Conservation (phyloP, 1,140 invertebrate species). For the Cyphomyrmex costatus region DNA sequence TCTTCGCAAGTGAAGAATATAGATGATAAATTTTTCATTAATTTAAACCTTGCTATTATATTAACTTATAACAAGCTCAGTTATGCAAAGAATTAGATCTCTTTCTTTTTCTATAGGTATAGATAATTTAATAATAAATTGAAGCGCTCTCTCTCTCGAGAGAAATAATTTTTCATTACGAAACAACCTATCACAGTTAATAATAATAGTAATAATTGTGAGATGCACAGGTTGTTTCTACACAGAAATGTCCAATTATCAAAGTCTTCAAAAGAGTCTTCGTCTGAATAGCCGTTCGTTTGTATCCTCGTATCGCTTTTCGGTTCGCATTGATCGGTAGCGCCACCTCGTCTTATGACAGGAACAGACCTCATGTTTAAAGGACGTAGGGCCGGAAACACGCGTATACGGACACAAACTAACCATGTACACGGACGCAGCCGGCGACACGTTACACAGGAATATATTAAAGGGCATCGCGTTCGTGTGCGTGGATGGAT, state of each 20-base stretch:
- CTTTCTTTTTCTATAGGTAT: background rate
- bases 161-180: background rate
- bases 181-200: background rate
- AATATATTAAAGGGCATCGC: slow-evolving; percentile 55
- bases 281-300: background rate
- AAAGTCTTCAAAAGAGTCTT: background rate
- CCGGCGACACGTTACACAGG: slow-evolving; percentile 38
- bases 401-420: slow-evolving; percentile 36
- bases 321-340: slow-evolving; percentile 9
- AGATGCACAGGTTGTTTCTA: background rate
- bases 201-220: slow-evolving; percentile 1
- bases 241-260: slow-evolving; percentile 20
- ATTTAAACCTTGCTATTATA: background rate
- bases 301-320: slow-evolving; percentile 29
- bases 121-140: slow-evolving; percentile 12
- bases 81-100: background rate
- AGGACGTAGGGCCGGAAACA: slow-evolving; percentile 31
- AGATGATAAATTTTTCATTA: background rate
- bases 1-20: background rate
- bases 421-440: background rate
- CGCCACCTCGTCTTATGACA: slow-evolving; percentile 43
- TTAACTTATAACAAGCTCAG: background rate
- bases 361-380: slow-evolving; percentile 47
- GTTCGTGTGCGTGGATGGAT: slow-evolving; percentile 44
- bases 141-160: background rate